A percentile compares a stretch with the other conserved stretches of the same genome.
These are phyloP conservation scores for Xiphorhynchus elegans DNA, from an alignment of 2,113 vertebrate genomes.

Conservation along the genomic window DNA sequence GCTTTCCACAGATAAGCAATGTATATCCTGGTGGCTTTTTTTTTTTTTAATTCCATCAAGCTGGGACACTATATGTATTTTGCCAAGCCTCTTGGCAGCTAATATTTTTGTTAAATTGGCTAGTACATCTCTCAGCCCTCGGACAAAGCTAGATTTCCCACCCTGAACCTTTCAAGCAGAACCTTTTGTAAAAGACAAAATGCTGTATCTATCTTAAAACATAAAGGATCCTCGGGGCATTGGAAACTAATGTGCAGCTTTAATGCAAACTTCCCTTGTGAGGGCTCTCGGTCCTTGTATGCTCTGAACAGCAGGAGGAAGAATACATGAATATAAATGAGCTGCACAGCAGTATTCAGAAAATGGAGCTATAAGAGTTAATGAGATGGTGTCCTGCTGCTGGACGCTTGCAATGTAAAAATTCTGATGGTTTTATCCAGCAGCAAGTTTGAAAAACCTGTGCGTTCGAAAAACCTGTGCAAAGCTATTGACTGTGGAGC, in stretches of 20 bases:
- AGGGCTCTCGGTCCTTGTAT: conserved; percentile 8
- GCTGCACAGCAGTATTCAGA: background rate
- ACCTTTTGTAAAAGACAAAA: conserved; percentile 63
- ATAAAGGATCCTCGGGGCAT: conserved; percentile 63
- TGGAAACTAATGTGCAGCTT: conserved; percentile 63
- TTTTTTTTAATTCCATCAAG: conserved; percentile 21
- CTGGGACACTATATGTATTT: background rate
- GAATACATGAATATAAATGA: conserved; percentile 72
- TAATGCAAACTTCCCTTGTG: conserved; percentile 67
- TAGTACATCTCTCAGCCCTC: conserved; percentile 56
- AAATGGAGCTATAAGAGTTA: conserved; percentile 57
- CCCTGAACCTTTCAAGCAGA: conserved; percentile 62
- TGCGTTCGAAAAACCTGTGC: background rate
- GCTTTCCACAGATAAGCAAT: conserved; percentile 15
- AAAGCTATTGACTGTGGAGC: background rate
- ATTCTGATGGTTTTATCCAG: conserved; percentile 48
- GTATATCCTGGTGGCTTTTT: background rate
- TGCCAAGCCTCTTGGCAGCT: conserved; percentile 51
- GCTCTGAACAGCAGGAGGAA: conserved; percentile 63
- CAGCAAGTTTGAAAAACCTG: background rate
- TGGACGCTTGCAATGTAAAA: conserved; percentile 41
- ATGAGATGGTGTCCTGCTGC: conserved; percentile 59
- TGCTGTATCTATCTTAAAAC: conserved; percentile 50
- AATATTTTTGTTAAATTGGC: conserved; percentile 62
- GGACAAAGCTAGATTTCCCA: conserved; percentile 55